These are phyloP conservation scores for Gyrodactylus bullatarudis DNA, from an alignment of 1,140 invertebrate genomes.

Conservation along the genomic window DNA sequence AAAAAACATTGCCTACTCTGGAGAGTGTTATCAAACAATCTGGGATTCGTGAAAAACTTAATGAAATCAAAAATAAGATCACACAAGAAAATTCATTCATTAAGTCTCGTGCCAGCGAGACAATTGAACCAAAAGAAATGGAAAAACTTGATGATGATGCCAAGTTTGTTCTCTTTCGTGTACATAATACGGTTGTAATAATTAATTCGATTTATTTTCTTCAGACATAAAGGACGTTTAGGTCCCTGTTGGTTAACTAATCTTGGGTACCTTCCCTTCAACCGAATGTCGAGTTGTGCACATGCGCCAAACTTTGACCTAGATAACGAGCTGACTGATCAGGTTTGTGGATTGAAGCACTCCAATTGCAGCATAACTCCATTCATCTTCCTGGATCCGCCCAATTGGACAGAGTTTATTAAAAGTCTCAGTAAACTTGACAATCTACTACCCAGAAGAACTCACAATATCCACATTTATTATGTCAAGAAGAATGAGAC, in stretches of 20 bases:
- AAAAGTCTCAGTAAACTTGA: not conserved
- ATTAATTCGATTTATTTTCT: not conserved
- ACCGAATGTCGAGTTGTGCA: not conserved
- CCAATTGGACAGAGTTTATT: not conserved
- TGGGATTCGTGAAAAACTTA: too few species aligned
- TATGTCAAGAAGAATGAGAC: not conserved
- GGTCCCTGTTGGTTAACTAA: not conserved
- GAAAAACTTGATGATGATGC: too few species aligned
- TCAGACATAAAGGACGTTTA: not conserved
- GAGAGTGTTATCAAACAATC: too few species aligned
- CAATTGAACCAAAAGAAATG: too few species aligned
- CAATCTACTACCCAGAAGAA: not conserved
- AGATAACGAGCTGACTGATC: not conserved
- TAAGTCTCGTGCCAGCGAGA: too few species aligned
- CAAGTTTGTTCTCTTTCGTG: not conserved
- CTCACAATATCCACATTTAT: not conserved
- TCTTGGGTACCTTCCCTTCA: not conserved
- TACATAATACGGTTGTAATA: not conserved
- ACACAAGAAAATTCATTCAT: too few species aligned
- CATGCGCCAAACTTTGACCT: not conserved
- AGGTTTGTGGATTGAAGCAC: not conserved
- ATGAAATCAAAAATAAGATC: too few species aligned
- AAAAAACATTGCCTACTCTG: too few species aligned
- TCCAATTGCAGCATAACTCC: not conserved
- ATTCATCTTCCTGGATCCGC: not conserved